phyloP scores from a whole-genome alignment of 1,140 invertebrate genomes.

The Pachypsylla venusta region DNA sequence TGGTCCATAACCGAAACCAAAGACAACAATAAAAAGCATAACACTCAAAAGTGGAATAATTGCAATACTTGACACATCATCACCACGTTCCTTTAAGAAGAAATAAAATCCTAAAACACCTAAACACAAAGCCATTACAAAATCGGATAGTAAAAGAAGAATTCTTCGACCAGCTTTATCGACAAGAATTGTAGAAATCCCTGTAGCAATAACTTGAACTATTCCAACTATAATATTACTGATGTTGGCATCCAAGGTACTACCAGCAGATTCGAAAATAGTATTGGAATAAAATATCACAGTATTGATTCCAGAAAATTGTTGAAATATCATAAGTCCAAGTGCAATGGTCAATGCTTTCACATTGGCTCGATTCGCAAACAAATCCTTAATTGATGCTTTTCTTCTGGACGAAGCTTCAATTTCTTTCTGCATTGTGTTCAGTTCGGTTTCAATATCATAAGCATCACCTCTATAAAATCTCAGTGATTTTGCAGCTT shows the following conservation, averaged over 20 bases:
- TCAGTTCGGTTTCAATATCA: constrained; percentile 11
- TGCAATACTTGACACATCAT: constrained; percentile 27
- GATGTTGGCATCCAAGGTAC: constrained; percentile 35
- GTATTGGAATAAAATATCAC: constrained; percentile 61
- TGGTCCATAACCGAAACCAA: constrained; percentile 33
- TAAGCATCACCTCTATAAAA: constrained; percentile 15
- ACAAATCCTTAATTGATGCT: neutral
- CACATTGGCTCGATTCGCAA: constrained; percentile 9
- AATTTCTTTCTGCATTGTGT: constrained; percentile 12
- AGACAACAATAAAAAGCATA: constrained; percentile 38
- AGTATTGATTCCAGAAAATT: constrained; percentile 72
- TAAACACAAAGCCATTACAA: constrained; percentile 33
- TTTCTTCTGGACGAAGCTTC: neutral
- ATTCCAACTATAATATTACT: constrained; percentile 58
- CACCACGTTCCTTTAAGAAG: constrained; percentile 26
- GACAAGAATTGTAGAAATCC: constrained; percentile 36
- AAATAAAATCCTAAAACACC: constrained; percentile 32
- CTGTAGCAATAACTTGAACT: constrained; percentile 44
- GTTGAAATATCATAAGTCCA: constrained; percentile 70
- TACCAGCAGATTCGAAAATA: constrained; percentile 51
- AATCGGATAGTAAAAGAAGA: constrained; percentile 37
- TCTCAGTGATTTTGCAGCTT: constrained; percentile 27
- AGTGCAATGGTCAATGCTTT: constrained; percentile 52
- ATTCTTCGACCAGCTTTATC: constrained; percentile 41
- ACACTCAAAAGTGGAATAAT: constrained; percentile 39